These are phyloP conservation scores for Drosophila siamana DNA, from an alignment of 2,888 invertebrate species.

Conservation along the genomic window DNA sequence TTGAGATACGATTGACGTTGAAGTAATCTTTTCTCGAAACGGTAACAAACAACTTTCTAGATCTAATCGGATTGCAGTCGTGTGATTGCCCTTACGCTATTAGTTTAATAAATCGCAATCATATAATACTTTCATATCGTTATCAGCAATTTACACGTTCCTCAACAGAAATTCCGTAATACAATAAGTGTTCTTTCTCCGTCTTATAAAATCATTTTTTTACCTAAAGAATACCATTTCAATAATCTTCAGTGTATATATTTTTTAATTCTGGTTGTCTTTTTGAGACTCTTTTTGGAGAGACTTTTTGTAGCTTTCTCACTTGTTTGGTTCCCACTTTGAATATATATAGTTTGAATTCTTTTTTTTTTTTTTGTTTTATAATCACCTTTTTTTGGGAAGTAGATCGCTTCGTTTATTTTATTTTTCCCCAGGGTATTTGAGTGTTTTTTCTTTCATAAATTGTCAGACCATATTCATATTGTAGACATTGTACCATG, in stretches of 20 bases:
- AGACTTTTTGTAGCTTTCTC: too few species aligned
- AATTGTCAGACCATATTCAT: too few species aligned
- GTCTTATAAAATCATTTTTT: not conserved
- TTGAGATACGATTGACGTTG: conserved; percentile 4
- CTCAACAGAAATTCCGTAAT: not conserved
- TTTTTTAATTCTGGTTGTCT: not conserved
- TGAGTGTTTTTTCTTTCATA: too few species aligned
- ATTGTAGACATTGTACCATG: not conserved
- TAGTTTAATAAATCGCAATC: not conserved
- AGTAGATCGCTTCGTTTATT: not conserved
- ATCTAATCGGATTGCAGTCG: conserved; percentile 5
- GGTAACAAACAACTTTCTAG: conserved; percentile 11
- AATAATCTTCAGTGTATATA: too few species aligned
- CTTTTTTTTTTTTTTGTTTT: too few species aligned
- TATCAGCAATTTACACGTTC: not conserved
- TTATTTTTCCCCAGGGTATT: not conserved
- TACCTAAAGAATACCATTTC: not conserved
- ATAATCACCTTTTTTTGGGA: too few species aligned
- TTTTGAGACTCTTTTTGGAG: too few species aligned
- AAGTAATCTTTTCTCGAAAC: conserved; percentile 3
- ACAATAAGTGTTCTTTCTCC: not conserved
- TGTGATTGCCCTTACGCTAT: not conserved
- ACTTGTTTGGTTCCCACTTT: too few species aligned
- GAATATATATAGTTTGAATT: too few species aligned
- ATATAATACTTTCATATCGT: not conserved